Evolutionary conservation across 2,113 vertebrate species (phyloP).

Genomic region (Elaphurus davidianus): DNA sequence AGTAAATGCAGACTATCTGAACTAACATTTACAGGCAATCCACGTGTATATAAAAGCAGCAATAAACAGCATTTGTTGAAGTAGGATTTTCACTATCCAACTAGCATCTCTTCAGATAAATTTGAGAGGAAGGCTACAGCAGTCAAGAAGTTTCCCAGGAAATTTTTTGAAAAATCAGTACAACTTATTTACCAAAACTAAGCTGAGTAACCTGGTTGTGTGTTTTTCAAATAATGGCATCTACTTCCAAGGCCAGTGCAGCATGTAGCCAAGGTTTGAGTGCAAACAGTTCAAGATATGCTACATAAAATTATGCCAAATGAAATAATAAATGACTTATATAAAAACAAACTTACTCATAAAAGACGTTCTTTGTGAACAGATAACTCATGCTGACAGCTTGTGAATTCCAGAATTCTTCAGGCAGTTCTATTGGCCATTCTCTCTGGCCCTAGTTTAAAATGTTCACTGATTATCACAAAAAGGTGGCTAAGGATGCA

Average conservation of each 20-base stretch:
- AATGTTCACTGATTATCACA: not conserved
- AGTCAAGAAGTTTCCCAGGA: not conserved
- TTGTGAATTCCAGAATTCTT: slow-evolving; percentile 45
- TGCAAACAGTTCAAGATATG: slow-evolving; percentile 28
- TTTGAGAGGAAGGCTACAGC: not conserved
- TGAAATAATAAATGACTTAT: slow-evolving; percentile 23
- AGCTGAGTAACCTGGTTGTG: not conserved
- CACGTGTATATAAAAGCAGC: not conserved
- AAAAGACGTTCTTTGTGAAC: slow-evolving; percentile 31
- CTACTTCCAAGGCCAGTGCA: not conserved
- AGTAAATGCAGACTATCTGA: not conserved
- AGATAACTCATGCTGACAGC: slow-evolving; percentile 18
- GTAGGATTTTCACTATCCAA: not conserved
- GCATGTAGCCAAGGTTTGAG: not conserved
- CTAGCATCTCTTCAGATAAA: slow-evolving; percentile 22
- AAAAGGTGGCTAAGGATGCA: not conserved
- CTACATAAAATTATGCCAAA: slow-evolving; percentile 31
- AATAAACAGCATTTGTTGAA: not conserved
- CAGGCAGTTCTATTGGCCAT: not conserved
- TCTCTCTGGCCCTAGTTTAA: not conserved
- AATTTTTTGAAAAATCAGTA: not conserved
- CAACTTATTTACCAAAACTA: slow-evolving; percentile 19
- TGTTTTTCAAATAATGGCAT: slow-evolving; percentile 16
- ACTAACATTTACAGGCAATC: not conserved
- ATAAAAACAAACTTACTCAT: slow-evolving; percentile 48